These are phyloP conservation scores for Microctonus brassicae DNA, from an alignment of 2,888 invertebrate species.

Conservation along the genomic window DNA sequence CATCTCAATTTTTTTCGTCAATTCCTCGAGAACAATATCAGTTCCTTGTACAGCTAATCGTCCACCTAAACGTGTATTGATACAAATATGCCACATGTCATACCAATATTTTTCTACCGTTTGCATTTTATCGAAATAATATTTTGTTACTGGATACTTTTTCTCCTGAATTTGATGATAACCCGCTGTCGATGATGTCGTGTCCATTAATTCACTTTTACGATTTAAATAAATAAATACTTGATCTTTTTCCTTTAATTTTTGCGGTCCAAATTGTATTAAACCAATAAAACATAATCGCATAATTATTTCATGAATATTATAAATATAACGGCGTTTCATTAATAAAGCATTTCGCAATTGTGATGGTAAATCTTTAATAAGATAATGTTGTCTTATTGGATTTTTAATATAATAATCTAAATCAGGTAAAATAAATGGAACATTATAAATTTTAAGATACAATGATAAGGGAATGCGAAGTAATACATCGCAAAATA, in stretches of 20 bases:
- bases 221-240: conserved; percentile 80
- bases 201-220: conserved; percentile 75
- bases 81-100: conserved; percentile 77
- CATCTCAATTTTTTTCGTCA: conserved; percentile 71
- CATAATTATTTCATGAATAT: conserved; percentile 73
- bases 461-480: conserved; percentile 81
- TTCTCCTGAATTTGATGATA: conserved; percentile 75
- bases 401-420: conserved; percentile 76
- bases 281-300: conserved; percentile 79
- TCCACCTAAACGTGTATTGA: conserved; percentile 76
- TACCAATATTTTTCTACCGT: conserved; percentile 79
- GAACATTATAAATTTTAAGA: conserved; percentile 76
- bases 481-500: conserved; percentile 78
- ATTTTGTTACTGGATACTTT: conserved; percentile 73
- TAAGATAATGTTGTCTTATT: conserved; percentile 75
- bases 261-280: conserved; percentile 77
- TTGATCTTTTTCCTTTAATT: conserved; percentile 78
- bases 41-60: conserved; percentile 66
- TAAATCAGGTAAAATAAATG: conserved; percentile 73
- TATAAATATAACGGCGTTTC: conserved; percentile 74
- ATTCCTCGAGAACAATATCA: conserved; percentile 70
- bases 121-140: conserved; percentile 71
- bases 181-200: conserved; percentile 75
- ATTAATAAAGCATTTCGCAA: conserved; percentile 72
- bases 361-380: conserved; percentile 74